Conservation (phyloP, 2,113 vertebrate species). For the Hirundichthys speculiger region DNA sequence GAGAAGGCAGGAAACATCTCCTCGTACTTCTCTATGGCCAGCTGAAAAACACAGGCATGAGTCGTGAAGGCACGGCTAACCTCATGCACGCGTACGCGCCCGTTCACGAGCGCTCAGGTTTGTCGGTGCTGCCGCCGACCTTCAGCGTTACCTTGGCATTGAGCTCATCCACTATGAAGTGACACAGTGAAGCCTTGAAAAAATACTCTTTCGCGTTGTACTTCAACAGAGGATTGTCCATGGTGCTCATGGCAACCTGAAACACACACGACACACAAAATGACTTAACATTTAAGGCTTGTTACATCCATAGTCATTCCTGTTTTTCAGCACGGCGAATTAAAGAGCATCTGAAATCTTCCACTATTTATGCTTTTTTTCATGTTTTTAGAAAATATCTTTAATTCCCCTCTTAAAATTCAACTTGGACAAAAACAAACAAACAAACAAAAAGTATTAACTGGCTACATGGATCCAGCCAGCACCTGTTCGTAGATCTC, state of each 20-base stretch:
- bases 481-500: conserved; percentile 99
- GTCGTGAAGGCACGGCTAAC: neutral
- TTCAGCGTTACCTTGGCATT: conserved; percentile 92
- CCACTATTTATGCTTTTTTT: too few relatives aligned
- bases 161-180: conserved; percentile 98
- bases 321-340: too few relatives aligned
- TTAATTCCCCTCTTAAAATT: too few relatives aligned
- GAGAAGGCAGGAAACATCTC: conserved; percentile 93
- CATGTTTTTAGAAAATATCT: too few relatives aligned
- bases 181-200: conserved; percentile 97
- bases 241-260: conserved; percentile 94
- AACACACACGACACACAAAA: conserved; percentile 23
- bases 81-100: too few relatives aligned
- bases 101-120: neutral
- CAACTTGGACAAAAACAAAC: too few relatives aligned
- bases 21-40: conserved; percentile 92
- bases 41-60: conserved; percentile 65
- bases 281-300: too few relatives aligned
- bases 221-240: conserved; percentile 97
- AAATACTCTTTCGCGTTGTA: conserved; percentile 99
- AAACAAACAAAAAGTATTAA: too few relatives aligned
- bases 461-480: conserved; percentile 61
- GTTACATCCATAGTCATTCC: too few relatives aligned
- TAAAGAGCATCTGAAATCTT: too few relatives aligned
- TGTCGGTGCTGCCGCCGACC: accelerated